Evolutionary conservation across 2,888 invertebrate species (phyloP), one percentile per base, ranked within the genome.

Genomic region (Thyatira batis): DNA sequence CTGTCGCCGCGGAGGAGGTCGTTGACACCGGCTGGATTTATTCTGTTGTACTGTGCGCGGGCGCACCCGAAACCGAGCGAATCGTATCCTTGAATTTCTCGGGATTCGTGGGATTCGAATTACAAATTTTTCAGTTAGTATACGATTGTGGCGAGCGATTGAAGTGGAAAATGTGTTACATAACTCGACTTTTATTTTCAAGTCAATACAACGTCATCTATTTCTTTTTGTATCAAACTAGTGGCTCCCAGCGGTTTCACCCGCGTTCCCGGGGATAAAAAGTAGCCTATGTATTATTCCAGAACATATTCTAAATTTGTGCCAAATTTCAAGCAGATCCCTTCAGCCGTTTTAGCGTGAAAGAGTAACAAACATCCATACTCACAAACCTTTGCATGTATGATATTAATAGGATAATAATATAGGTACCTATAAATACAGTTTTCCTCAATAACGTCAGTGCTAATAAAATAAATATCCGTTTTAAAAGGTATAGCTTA

Each of bases 61-160:
- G 67, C 76, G 76, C 73, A 67, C 63, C 67, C 73, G 74, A 65
- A 68, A 65, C 65, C 69, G 60, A 69, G 71, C 71, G 58, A 60
- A 60, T 57, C 71, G 76, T 74, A 85, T 78, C 83, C 84, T 84
- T 80, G 85, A 76, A 80, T 80, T 82, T 85, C 84, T 79, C 75
- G 73, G 78, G 79, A 88, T 88, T 87, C 84, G 90, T 89, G 73
- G 76, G 79, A 88, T 89, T 87, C 84, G 90, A 90, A 89, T 90
- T 90, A 87, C 87, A 90, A 90, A 90, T 90, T 89, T 69, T 88
- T 89, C 87, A 86, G 84, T 79, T 80, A 73, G 80, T 82, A 82
- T 83, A 81, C 76, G 74, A 77, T 76, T 78, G 13, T 20, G 27
- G 80, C 73, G 71, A 82, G 81, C 80, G 81, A 84, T 84, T 82